phyloP scores from a whole-genome alignment of 35 echinoderm and acorn worm genomes.

The Patiria miniata region DNA sequence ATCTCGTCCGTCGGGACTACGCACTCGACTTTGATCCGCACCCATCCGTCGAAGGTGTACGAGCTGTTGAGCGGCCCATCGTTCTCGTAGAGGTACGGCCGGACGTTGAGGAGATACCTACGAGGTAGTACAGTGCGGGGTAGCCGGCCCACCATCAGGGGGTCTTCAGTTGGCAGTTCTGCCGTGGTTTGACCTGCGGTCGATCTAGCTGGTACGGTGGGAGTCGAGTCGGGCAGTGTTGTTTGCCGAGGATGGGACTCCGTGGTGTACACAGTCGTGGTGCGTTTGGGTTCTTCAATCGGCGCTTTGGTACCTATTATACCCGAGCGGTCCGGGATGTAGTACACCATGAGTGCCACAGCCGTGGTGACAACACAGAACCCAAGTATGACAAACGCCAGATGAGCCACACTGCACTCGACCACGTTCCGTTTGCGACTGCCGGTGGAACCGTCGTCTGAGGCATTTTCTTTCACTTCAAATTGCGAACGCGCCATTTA shows the following conservation, averaged over 20 bases:
- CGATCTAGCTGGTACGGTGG: not conserved
- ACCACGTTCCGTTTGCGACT: no score
- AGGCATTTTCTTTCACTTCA: no score
- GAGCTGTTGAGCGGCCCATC: not conserved
- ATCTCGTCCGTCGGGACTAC: not conserved
- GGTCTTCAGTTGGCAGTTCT: no score
- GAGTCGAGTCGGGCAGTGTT: not conserved
- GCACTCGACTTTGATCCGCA: conserved; percentile 29
- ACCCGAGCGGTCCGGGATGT: not conserved
- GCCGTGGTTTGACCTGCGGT: not conserved
- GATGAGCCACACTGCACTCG: no score
- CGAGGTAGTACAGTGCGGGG: not conserved
- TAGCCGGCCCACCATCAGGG: conserved; percentile 29
- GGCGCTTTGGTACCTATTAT: not conserved
- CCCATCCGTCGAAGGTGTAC: conserved; percentile 57
- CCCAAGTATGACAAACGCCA: not conserved
- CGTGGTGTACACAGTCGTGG: not conserved
- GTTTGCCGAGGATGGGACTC: not conserved
- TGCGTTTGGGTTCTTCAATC: not conserved
- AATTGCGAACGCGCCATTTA: no score
- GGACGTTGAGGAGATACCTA: conserved; percentile 19
- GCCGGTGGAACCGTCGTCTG: no score
- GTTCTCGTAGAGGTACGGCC: conserved; percentile 36
- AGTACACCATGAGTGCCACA: not conserved
- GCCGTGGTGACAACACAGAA: not conserved